Evolutionary conservation across 1,140 invertebrate genomes (phyloP), one percentile per base, ranked within the genome.

Genomic region (Meteorus sp.): DNA sequence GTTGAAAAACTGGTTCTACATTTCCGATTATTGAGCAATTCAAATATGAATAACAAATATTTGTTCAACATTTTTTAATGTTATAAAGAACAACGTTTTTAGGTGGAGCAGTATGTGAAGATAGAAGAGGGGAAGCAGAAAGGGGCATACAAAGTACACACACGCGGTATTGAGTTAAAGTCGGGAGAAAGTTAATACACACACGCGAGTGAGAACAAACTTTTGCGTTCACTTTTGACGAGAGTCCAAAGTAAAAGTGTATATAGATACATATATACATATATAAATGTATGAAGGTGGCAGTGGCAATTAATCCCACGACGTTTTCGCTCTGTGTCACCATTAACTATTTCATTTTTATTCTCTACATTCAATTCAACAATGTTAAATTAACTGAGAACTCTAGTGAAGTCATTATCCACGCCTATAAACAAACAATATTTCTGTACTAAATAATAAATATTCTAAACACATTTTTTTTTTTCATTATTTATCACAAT

Each of bases 161-260:
- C 31, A 56, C 54, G 20, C 35, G 15, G 20, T 23, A 23, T 27
- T 25, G 39, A 19, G 19, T 23, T 37, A 25, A 47, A 57, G 20
- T 37, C 22, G 44, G 45, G 55, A 48, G 55, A 57, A 57, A 57
- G 55, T 57, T 57, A 57, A 57, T 48, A 39, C 55, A 57, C 45
- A 57, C 44, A 57, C 31, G 33, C 55, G 31, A 41, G 33, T 45
- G 31, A 41, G 52, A 50, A 31, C 31, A 50, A 39, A 57, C 45
- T 57, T 57, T 57, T 57, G 55, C 55, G 55, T 57, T 57, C 55
- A 57, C 55, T 57, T 57, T 50, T 50, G 41, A 57, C 31, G 39
- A 19, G 2, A 20, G 19, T 31, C 9, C 31, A 20, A 31, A 17
- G 20, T 33, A 17, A 44, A 29, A 45, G 19, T 23, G 31, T 35